Evolutionary conservation across 2,113 vertebrate genomes (phyloP).

Genomic region (Cisticola juncidis): DNA sequence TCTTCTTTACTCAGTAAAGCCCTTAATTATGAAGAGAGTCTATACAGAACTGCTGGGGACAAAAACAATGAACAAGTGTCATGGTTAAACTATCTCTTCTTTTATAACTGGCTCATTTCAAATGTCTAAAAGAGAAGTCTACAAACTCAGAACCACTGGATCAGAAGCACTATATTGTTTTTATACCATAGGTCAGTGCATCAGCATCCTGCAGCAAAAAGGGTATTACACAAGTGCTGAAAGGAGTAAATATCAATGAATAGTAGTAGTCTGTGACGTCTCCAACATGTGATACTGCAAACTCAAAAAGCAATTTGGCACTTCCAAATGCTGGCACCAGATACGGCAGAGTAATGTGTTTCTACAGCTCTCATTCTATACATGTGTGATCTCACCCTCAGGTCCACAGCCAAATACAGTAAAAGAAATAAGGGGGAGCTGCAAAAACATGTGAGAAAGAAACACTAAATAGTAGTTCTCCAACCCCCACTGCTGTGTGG

Average conservation of each 20-base stretch:
- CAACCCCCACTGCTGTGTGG: not conserved
- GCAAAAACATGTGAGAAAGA: constrained; percentile 44
- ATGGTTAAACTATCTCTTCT: constrained; percentile 33
- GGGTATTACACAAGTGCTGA: not conserved
- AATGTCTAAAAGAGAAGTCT: not conserved
- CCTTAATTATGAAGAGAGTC: constrained; percentile 31
- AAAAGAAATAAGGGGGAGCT: constrained; percentile 26
- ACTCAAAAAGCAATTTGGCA: not conserved
- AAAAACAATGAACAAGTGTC: constrained; percentile 44
- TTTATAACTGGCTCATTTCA: constrained; percentile 36
- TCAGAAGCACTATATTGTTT: constrained; percentile 14
- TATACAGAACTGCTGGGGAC: not conserved
- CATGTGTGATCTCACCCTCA: constrained; percentile 47
- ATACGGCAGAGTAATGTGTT: not conserved
- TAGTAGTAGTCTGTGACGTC: not conserved
- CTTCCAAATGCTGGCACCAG: constrained; percentile 23
- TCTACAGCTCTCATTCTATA: constrained; percentile 6
- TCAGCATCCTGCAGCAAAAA: constrained; percentile 31
- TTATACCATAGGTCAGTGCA: not conserved
- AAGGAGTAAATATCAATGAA: constrained; percentile 15
- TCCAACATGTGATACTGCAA: constrained; percentile 17
- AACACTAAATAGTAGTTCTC: constrained; percentile 1
- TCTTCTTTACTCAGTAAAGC: constrained; percentile 38
- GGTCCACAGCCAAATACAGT: constrained; percentile 28
- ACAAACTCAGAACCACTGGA: constrained; percentile 3